Percentiles rank a stretch among this genome's conserved stretches.
These are phyloP conservation scores for Drosophila incognita DNA, from an alignment of 2,888 invertebrate genomes.

Conservation along the genomic window DNA sequence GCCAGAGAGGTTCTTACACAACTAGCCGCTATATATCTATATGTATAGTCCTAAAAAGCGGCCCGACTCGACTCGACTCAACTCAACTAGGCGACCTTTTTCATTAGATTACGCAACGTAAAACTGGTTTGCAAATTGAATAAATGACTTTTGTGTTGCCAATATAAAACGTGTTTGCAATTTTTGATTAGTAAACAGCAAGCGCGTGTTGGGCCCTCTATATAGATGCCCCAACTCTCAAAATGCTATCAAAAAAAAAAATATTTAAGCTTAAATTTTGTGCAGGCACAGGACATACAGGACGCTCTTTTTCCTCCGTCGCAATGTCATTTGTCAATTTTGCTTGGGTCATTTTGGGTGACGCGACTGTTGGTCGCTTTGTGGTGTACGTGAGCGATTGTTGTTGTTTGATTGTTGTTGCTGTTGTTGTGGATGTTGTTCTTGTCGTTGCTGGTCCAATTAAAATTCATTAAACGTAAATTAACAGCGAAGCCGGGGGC, in stretches of 20 bases:
- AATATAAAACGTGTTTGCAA: conserved; percentile 79
- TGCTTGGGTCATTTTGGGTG: conserved; percentile 53
- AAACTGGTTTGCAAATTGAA: conserved; percentile 80
- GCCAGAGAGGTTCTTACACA: conserved; percentile 51
- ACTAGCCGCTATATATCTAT: conserved; percentile 17
- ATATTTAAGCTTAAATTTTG: conserved; percentile 38
- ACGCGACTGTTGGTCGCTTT: conserved; percentile 48
- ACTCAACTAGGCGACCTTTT: conserved; percentile 64
- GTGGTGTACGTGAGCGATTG: conserved; percentile 69
- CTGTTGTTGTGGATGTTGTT: conserved; percentile 34
- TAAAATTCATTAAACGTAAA: conserved; percentile 79
- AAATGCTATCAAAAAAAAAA: not conserved
- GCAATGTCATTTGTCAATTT: conserved; percentile 77
- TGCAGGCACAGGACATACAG: conserved; percentile 33
- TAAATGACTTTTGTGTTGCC: conserved; percentile 80
- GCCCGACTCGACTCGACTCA: conserved; percentile 29
- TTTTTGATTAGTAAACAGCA: conserved; percentile 71
- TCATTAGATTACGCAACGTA: conserved; percentile 78
- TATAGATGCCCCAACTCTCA: not conserved
- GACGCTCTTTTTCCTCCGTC: conserved; percentile 36
- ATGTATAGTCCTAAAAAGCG: conserved; percentile 49
- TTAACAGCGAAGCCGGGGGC: conserved; percentile 63
- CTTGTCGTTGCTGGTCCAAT: conserved; percentile 55
- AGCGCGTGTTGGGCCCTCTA: conserved; percentile 22
- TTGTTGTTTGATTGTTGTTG: conserved; percentile 33